Percentiles rank a stretch among this genome's conserved stretches.
phyloP scores from a whole-genome alignment of 2,888 invertebrate species.

The Steinernema scapterisci region DNA sequence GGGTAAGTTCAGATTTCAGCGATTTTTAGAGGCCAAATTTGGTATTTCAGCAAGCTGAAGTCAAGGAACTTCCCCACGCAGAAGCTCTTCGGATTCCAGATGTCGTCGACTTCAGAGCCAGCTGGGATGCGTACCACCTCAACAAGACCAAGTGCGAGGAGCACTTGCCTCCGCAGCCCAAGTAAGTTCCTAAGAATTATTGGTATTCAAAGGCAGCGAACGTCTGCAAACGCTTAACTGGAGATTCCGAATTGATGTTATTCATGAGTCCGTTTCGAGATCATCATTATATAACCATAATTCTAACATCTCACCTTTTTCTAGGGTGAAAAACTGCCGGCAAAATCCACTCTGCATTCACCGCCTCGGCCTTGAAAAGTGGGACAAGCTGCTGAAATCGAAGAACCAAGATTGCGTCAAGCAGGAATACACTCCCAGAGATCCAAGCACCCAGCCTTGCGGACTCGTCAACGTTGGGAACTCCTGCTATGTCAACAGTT shows the following conservation, averaged over 20 bases:
- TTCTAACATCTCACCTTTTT: background rate
- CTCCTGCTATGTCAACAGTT: slow-evolving; percentile 66
- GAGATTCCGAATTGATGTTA: too few relatives aligned
- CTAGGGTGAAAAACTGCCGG: slow-evolving; percentile 49
- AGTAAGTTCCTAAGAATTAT: slow-evolving; percentile 40
- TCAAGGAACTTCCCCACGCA: background rate
- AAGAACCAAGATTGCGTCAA: slow-evolving; percentile 34
- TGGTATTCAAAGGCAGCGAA: too few relatives aligned
- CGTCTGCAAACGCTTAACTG: too few relatives aligned
- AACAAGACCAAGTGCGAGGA: slow-evolving; percentile 46
- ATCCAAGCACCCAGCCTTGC: slow-evolving; percentile 55
- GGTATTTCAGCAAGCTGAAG: background rate
- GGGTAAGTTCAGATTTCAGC: background rate
- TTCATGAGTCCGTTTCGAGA: too few relatives aligned
- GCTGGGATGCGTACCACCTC: slow-evolving; percentile 43
- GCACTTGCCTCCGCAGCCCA: slow-evolving; percentile 52
- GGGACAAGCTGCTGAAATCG: slow-evolving; percentile 55
- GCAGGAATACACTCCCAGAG: slow-evolving; percentile 42
- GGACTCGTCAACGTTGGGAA: slow-evolving; percentile 62
- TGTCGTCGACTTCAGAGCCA: slow-evolving; percentile 34
- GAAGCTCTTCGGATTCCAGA: slow-evolving; percentile 32
- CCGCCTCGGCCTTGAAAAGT: slow-evolving; percentile 61
- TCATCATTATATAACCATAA: background rate
- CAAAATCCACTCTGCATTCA: slow-evolving; percentile 61
- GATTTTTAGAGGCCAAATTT: background rate